Evolutionary conservation across 2,797 vertebrate species (phyloP).

Genomic region (Protonibea diacanthus): DNA sequence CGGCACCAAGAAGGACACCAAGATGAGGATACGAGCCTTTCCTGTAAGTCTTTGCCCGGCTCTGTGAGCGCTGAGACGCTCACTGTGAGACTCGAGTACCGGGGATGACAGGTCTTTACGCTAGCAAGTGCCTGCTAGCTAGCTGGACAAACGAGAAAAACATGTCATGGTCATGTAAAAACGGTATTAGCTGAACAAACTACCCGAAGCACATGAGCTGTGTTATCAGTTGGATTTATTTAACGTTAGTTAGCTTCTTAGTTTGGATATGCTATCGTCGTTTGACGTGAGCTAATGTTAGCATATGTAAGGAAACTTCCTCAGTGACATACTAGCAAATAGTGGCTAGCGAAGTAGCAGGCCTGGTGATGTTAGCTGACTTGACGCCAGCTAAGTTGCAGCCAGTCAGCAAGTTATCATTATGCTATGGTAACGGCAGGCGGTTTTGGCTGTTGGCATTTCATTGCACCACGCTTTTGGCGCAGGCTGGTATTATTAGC

Average conservation of each 20-base stretch:
- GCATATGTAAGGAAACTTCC: slow-evolving; percentile 50
- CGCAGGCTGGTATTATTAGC: neutral
- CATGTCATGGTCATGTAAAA: slow-evolving; percentile 40
- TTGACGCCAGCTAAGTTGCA: slow-evolving; percentile 61
- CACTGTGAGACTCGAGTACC: slow-evolving; percentile 64
- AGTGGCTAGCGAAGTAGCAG: slow-evolving; percentile 61
- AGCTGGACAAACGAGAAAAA: slow-evolving; percentile 49
- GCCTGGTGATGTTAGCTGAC: slow-evolving; percentile 56
- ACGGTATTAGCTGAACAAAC: slow-evolving; percentile 7
- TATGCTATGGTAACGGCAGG: slow-evolving; percentile 3
- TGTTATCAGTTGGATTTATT: neutral
- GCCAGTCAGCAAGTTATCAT: slow-evolving; percentile 35
- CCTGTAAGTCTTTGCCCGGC: slow-evolving; percentile 88
- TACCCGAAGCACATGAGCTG: neutral
- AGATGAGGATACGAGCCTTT: slow-evolving; percentile 99
- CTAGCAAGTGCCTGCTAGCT: slow-evolving; percentile 63
- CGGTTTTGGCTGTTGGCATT: neutral
- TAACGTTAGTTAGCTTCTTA: neutral
- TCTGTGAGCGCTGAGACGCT: slow-evolving; percentile 40
- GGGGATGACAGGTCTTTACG: slow-evolving; percentile 63
- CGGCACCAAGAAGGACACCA: slow-evolving; percentile 97
- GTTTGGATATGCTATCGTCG: slow-evolving; percentile 23
- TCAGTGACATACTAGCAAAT: slow-evolving; percentile 14
- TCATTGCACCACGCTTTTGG: neutral
- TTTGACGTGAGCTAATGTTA: slow-evolving; percentile 48